Percentiles rank a stretch among this genome's conserved stretches.
These are phyloP conservation scores for Xiphophorus hellerii DNA, from an alignment of 2,113 vertebrate genomes.

Conservation along the genomic window DNA sequence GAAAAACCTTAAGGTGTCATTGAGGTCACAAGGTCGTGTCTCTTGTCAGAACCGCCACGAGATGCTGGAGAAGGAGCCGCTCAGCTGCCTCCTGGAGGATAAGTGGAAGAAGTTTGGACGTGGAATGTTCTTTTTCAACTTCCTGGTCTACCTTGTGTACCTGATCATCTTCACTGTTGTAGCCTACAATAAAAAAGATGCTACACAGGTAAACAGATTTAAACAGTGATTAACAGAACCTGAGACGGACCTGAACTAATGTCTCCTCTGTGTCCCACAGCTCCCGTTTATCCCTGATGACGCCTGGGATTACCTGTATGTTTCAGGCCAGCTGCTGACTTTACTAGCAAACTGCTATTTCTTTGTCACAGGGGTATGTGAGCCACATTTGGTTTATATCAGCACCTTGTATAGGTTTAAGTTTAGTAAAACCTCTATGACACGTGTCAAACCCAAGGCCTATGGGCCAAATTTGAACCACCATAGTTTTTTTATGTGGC, in stretches of 20 bases:
- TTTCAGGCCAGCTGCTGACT: constrained; percentile 83
- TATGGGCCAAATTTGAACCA: too few species aligned
- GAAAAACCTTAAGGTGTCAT: neutral
- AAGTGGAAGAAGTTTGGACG: constrained; percentile 89
- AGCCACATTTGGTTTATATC: neutral
- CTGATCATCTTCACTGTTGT: constrained; percentile 85
- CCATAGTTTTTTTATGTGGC: too few species aligned
- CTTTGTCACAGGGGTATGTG: constrained; percentile 88
- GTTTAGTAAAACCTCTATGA: constrained; percentile 6
- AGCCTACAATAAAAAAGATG: constrained; percentile 80
- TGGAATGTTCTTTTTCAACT: constrained; percentile 88
- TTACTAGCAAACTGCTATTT: constrained; percentile 86
- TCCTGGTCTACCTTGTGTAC: constrained; percentile 84
- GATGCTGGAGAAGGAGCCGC: constrained; percentile 90
- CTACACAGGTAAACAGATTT: constrained; percentile 65
- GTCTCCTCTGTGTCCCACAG: constrained; percentile 67
- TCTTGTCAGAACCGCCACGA: constrained; percentile 87
- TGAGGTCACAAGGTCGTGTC: neutral
- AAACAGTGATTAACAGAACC: neutral
- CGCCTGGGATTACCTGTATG: constrained; percentile 77
- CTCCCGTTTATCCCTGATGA: constrained; percentile 72
- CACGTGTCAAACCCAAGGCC: too few species aligned
- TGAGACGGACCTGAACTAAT: neutral
- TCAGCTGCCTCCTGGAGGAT: constrained; percentile 86
- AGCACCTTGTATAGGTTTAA: constrained; percentile 1